phyloP scores from a whole-genome alignment of 2,888 invertebrate species.

The Euplagia quadripunctaria region DNA sequence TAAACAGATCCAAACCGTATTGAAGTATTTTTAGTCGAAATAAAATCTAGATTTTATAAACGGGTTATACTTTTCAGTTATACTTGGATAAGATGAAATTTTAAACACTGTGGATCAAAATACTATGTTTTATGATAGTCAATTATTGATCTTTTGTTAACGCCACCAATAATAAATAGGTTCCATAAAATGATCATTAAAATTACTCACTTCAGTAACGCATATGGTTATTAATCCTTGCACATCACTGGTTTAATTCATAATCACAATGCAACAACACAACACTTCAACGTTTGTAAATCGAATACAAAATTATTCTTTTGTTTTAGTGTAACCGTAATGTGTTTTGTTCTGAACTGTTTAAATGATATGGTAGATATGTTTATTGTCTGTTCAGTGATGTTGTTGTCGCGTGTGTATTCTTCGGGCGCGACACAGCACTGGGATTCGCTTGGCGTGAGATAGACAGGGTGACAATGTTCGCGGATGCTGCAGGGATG shows the following conservation, averaged over 20 bases:
- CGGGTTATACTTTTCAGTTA: neutral
- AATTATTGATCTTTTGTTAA: neutral
- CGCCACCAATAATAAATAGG: neutral
- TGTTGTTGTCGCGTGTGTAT: constrained; percentile 42
- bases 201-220: constrained; percentile 38
- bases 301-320: constrained; percentile 32
- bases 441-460: constrained; percentile 55
- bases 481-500: constrained; percentile 32
- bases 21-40: neutral
- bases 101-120: neutral
- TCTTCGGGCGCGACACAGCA: constrained; percentile 51
- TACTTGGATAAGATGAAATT: neutral
- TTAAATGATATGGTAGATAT: constrained; percentile 55
- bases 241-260: constrained; percentile 13
- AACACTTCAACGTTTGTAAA: constrained; percentile 25
- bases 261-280: constrained; percentile 31
- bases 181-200: neutral
- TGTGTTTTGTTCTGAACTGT: constrained; percentile 15
- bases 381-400: constrained; percentile 49
- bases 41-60: neutral
- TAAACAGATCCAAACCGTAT: neutral
- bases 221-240: constrained; percentile 30
- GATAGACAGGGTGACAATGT: constrained; percentile 52
- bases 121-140: too few relatives aligned
- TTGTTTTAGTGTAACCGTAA: constrained; percentile 21